Conservation (phyloP, 2,113 vertebrate genomes). For the Sceloporus undulatus region DNA sequence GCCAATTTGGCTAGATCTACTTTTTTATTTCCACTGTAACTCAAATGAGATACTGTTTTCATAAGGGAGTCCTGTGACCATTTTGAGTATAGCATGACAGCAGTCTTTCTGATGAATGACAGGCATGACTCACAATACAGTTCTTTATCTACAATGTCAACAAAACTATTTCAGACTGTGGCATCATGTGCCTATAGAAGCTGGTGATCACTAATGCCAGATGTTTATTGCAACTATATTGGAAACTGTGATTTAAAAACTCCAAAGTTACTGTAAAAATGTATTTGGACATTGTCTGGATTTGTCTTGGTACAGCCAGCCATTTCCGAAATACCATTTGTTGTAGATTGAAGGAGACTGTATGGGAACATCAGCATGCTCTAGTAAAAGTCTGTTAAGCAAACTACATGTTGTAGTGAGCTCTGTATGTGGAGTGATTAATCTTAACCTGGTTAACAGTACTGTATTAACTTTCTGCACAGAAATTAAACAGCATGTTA, state of each 20-base stretch:
- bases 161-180: not conserved
- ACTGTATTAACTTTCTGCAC: not conserved
- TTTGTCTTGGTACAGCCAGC: not conserved
- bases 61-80: slow-evolving; percentile 46
- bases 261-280: not conserved
- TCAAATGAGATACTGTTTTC: slow-evolving; percentile 60
- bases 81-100: slow-evolving; percentile 13
- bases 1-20: slow-evolving; percentile 42
- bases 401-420: not conserved
- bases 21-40: slow-evolving; percentile 16
- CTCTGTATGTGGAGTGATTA: not conserved
- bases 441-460: not conserved
- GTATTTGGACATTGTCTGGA: not conserved
- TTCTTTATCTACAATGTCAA: slow-evolving; percentile 36
- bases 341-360: not conserved
- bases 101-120: slow-evolving; percentile 45
- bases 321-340: not conserved
- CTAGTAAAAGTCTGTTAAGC: not conserved
- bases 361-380: not conserved
- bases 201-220: not conserved
- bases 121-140: slow-evolving; percentile 37
- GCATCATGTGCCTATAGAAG: not conserved
- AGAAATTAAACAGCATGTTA: not conserved
- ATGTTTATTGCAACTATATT: not conserved
- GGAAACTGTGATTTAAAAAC: not conserved